phyloP scores from a whole-genome alignment of 2,113 vertebrate genomes.

The Pimephales promelas region DNA sequence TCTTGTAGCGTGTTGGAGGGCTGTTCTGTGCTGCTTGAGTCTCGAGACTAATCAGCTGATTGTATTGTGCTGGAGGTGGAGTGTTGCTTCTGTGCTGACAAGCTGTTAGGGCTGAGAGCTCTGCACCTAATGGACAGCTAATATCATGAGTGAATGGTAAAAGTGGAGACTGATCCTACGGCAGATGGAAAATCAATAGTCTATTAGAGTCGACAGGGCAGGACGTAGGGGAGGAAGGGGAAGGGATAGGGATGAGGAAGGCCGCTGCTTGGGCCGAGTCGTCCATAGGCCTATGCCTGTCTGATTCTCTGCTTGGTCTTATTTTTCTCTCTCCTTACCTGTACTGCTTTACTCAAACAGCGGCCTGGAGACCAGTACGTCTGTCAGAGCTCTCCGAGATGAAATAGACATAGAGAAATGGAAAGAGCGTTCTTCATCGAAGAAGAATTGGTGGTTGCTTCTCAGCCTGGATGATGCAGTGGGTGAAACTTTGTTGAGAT shows the following conservation, averaged over 20 bases:
- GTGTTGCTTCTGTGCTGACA: slow-evolving; percentile 65
- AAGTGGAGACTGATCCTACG: slow-evolving; percentile 82
- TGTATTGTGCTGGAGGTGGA: slow-evolving; percentile 40
- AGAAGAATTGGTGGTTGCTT: slow-evolving; percentile 55
- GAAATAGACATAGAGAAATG: slow-evolving; percentile 66
- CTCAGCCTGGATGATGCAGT: slow-evolving; percentile 58
- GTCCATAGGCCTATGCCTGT: neutral
- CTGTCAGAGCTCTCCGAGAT: slow-evolving; percentile 78
- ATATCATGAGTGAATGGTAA: slow-evolving; percentile 89
- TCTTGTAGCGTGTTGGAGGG: slow-evolving; percentile 13
- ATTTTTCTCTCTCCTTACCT: slow-evolving; percentile 62
- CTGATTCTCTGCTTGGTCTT: slow-evolving; percentile 42
- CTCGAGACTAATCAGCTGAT: slow-evolving; percentile 55
- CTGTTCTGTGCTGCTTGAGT: slow-evolving; percentile 2
- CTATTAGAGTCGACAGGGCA: slow-evolving; percentile 87
- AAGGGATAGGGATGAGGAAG: slow-evolving; percentile 9
- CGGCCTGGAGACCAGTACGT: slow-evolving; percentile 68
- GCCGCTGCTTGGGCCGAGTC: slow-evolving; percentile 24
- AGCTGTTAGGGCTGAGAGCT: slow-evolving; percentile 73
- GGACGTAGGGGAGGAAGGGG: slow-evolving; percentile 52
- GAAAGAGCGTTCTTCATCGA: slow-evolving; percentile 76
- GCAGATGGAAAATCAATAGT: slow-evolving; percentile 94
- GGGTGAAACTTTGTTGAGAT: neutral
- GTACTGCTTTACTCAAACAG: slow-evolving; percentile 76
- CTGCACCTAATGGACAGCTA: slow-evolving; percentile 88